phyloP scores from a whole-genome alignment of 2,797 vertebrate genomes.

The Notoglanidium macrostoma region DNA sequence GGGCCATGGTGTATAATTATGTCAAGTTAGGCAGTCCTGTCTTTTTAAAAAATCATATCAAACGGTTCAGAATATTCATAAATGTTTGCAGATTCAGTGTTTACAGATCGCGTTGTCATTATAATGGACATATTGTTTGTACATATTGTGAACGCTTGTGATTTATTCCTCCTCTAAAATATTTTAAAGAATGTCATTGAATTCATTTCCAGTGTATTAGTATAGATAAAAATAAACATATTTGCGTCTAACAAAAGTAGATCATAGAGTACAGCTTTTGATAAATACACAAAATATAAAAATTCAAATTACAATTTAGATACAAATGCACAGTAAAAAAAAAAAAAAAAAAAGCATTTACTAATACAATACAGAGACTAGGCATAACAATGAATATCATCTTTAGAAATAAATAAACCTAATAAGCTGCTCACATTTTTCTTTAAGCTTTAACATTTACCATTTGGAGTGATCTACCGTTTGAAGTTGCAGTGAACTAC shows the following conservation, averaged over 20 bases:
- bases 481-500: not conserved
- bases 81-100: not conserved
- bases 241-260: conserved; percentile 16
- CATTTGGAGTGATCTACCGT: conserved; percentile 48
- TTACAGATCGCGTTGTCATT: not conserved
- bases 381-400: not conserved
- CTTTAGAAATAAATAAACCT: conserved; percentile 49
- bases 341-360: not conserved
- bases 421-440: conserved; percentile 17
- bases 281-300: conserved; percentile 44
- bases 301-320: conserved; percentile 5
- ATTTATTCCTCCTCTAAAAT: not conserved
- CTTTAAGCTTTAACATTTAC: conserved; percentile 6
- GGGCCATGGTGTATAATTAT: not conserved
- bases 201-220: not conserved
- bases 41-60: not conserved
- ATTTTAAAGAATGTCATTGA: not conserved
- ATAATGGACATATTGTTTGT: not conserved
- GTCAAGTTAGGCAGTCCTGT: not conserved
- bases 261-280: not conserved
- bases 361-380: not conserved
- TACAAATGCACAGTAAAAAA: not conserved
- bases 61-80: not conserved
- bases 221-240: not conserved
- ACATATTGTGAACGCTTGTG: not conserved